These are phyloP conservation scores for Clinocottus analis DNA, from an alignment of 2,113 vertebrate genomes.

Conservation along the genomic window DNA sequence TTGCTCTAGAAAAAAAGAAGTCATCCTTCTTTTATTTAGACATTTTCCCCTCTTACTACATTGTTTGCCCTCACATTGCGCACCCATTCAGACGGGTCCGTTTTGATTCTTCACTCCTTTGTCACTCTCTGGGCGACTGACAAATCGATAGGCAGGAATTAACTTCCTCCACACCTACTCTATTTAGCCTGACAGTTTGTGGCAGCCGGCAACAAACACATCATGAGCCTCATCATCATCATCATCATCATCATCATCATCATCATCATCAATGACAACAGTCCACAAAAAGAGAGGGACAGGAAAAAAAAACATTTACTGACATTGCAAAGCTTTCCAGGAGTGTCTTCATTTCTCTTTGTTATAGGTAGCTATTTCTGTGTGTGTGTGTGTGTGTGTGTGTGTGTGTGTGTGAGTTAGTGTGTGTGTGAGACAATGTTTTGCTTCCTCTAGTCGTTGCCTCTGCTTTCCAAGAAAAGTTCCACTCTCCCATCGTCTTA, in stretches of 20 bases:
- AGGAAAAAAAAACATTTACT: neutral
- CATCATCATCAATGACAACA: neutral
- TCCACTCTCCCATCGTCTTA: slow-evolving; percentile 36
- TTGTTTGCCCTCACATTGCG: neutral
- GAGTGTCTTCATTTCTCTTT: neutral
- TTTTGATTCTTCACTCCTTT: slow-evolving; percentile 46
- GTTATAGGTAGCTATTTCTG: neutral
- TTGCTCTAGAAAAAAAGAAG: neutral
- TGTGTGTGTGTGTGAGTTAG: neutral
- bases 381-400: neutral
- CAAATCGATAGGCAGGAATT: slow-evolving; percentile 52
- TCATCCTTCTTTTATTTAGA: neutral
- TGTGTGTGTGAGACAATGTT: neutral
- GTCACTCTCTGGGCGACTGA: slow-evolving; percentile 55
- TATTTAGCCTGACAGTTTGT: slow-evolving; percentile 48
- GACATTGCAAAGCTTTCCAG: slow-evolving; percentile 10
- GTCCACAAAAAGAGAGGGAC: neutral
- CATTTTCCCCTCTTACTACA: neutral
- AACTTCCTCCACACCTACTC: slow-evolving; percentile 50
- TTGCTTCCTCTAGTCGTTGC: neutral
- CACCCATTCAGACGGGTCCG: slow-evolving; percentile 19
- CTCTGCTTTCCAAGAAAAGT: slow-evolving; percentile 65
- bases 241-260: neutral
- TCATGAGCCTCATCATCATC: neutral
- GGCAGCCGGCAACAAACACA: slow-evolving; percentile 20